Conservation (phyloP, 2,888 invertebrate species). For the Rhingia campestris region DNA sequence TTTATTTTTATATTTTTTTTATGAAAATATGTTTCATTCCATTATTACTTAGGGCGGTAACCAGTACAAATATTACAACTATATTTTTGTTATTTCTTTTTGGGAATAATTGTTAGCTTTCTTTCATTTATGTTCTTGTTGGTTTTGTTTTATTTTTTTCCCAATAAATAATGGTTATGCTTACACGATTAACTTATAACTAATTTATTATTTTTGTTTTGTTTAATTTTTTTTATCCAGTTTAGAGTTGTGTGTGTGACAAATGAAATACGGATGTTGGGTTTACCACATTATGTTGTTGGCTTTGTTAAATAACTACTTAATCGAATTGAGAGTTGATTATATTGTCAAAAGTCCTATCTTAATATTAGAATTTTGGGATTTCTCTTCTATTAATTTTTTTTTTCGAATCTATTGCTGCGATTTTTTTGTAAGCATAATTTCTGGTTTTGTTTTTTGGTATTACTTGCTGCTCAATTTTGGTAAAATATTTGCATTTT, state of each 20-base stretch:
- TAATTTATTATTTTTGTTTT: slow-evolving; percentile 25
- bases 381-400: slow-evolving; percentile 29
- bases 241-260: slow-evolving; percentile 27
- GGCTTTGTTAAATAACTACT: slow-evolving; percentile 48
- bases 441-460: slow-evolving; percentile 56
- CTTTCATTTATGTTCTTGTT: not conserved
- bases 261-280: slow-evolving; percentile 29
- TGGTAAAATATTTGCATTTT: slow-evolving; percentile 57
- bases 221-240: not conserved
- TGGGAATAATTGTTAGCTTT: slow-evolving; percentile 55
- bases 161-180: slow-evolving; percentile 63
- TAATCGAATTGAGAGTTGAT: slow-evolving; percentile 71
- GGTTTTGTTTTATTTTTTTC: slow-evolving; percentile 17
- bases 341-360: slow-evolving; percentile 75
- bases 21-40: slow-evolving; percentile 73
- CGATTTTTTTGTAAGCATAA: slow-evolving; percentile 55
- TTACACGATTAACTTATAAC: slow-evolving; percentile 65
- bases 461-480: slow-evolving; percentile 58
- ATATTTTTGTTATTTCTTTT: slow-evolving; percentile 47
- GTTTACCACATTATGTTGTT: slow-evolving; percentile 40
- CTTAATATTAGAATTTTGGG: slow-evolving; percentile 64
- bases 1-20: slow-evolving; percentile 47
- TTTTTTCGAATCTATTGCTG: slow-evolving; percentile 49
- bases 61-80: slow-evolving; percentile 72
- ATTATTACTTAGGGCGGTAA: slow-evolving; percentile 67